Conservation (phyloP, 2,113 vertebrate genomes). For the Dasyornis broadbenti region DNA sequence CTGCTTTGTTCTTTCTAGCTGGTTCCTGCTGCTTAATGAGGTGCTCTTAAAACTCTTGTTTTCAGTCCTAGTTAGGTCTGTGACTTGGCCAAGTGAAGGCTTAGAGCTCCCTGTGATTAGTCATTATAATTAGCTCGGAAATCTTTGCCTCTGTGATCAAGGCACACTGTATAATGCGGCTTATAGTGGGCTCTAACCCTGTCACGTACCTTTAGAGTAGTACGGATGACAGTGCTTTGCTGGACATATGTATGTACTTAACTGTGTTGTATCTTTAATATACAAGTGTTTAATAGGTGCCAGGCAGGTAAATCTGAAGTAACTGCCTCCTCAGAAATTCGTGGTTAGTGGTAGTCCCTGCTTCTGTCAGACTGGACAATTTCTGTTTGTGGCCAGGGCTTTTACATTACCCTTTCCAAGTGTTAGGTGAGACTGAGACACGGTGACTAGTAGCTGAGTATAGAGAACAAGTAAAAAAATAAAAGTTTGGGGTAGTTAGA, state of each 20-base stretch:
- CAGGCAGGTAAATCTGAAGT: neutral
- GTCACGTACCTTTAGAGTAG: slow-evolving; percentile 4
- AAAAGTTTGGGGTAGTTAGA: neutral
- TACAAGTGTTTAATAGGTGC: neutral
- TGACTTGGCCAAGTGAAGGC: slow-evolving; percentile 45
- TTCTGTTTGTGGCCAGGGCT: neutral
- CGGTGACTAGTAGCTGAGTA: neutral
- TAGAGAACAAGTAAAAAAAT: neutral
- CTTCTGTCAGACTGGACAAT: neutral
- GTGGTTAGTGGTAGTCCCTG: neutral
- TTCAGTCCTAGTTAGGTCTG: slow-evolving; percentile 43
- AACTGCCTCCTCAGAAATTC: neutral
- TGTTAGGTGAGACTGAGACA: neutral
- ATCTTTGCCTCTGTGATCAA: slow-evolving; percentile 57
- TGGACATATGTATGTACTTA: neutral
- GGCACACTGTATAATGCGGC: slow-evolving; percentile 23
- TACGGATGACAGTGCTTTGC: neutral
- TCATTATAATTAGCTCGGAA: slow-evolving; percentile 65
- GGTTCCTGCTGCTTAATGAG: slow-evolving; percentile 47
- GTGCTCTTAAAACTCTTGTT: slow-evolving; percentile 58
- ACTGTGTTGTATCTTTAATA: neutral
- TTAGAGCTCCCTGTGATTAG: slow-evolving; percentile 60
- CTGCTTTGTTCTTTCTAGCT: slow-evolving; percentile 50
- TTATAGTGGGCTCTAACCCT: slow-evolving; percentile 23
- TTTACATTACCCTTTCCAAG: neutral